Conservation (phyloP, 2,888 invertebrate species). For the Amiota minor region DNA sequence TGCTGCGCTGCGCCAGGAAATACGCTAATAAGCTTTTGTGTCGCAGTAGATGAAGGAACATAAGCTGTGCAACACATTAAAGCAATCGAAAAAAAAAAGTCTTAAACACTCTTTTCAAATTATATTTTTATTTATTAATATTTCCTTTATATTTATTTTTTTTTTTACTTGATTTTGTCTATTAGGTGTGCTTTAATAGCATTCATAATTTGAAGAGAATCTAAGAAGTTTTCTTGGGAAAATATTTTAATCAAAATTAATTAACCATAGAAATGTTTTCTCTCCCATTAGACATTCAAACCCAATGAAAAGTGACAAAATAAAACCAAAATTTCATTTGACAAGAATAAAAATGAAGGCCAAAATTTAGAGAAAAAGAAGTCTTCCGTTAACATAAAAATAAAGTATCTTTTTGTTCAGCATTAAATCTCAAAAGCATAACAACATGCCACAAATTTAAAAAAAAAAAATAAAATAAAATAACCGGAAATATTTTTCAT, state of each 20-base stretch:
- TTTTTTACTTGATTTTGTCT: too few relatives aligned
- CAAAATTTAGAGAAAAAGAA: neutral
- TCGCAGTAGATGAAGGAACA: too few relatives aligned
- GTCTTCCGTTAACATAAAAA: slow-evolving; percentile 59
- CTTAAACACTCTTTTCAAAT: too few relatives aligned
- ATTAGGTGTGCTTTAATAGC: too few relatives aligned
- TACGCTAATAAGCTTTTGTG: too few relatives aligned
- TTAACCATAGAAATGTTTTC: slow-evolving; percentile 15
- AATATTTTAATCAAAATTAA: slow-evolving; percentile 2
- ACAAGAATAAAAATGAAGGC: neutral
- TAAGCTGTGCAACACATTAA: too few relatives aligned
- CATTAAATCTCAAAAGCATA: slow-evolving; percentile 27
- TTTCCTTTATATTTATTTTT: too few relatives aligned
- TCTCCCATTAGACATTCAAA: too few relatives aligned
- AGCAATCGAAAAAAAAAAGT: too few relatives aligned
- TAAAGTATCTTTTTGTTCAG: slow-evolving; percentile 38
- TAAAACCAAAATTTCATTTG: slow-evolving; percentile 10
- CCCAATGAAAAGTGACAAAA: neutral
- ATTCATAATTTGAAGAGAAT: neutral
- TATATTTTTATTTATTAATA: too few relatives aligned
- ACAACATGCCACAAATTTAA: slow-evolving; percentile 26
- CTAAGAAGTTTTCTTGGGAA: neutral
- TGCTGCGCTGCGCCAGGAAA: neutral
- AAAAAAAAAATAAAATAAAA: slow-evolving; percentile 30
- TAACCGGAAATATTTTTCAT: slow-evolving; percentile 67